These are phyloP conservation scores for Cheracebus regulus DNA, from an alignment of 2,797 vertebrate genomes.

Conservation along the genomic window DNA sequence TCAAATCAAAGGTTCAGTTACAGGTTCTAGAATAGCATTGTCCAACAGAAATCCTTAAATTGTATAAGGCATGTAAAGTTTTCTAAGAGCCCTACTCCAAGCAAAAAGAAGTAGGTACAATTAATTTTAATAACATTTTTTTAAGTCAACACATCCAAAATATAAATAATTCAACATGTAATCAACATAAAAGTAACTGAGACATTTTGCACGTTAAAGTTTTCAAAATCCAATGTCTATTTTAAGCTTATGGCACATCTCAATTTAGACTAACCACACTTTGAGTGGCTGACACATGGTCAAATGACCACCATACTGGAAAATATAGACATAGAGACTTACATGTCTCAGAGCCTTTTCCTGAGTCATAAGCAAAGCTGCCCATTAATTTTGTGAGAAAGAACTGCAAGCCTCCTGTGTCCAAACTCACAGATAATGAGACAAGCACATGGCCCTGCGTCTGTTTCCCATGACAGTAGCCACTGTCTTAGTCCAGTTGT, in stretches of 20 bases:
- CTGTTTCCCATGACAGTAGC: not conserved
- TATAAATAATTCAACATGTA: not conserved
- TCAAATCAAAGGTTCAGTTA: not conserved
- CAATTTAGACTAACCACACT: not conserved
- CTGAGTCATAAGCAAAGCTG: not conserved
- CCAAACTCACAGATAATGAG: not conserved
- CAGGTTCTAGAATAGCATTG: not conserved
- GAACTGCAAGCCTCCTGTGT: not conserved
- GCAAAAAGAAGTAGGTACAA: not conserved
- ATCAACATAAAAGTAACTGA: not conserved
- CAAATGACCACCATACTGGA: not conserved
- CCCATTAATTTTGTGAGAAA: not conserved
- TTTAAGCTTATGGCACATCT: not conserved
- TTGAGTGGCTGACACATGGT: too few relatives aligned
- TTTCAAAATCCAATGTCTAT: not conserved
- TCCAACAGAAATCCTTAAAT: not conserved
- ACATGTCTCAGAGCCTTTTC: not conserved
- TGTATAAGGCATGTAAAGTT: not conserved
- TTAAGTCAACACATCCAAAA: not conserved
- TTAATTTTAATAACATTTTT: not conserved
- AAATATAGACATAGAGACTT: not conserved
- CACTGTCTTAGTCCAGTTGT: not conserved
- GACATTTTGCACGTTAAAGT: not conserved
- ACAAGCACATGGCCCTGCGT: fast-evolving
- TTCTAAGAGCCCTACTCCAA: not conserved